phyloP scores from a whole-genome alignment of 1,140 invertebrate genomes.

The Lithobius niger region DNA sequence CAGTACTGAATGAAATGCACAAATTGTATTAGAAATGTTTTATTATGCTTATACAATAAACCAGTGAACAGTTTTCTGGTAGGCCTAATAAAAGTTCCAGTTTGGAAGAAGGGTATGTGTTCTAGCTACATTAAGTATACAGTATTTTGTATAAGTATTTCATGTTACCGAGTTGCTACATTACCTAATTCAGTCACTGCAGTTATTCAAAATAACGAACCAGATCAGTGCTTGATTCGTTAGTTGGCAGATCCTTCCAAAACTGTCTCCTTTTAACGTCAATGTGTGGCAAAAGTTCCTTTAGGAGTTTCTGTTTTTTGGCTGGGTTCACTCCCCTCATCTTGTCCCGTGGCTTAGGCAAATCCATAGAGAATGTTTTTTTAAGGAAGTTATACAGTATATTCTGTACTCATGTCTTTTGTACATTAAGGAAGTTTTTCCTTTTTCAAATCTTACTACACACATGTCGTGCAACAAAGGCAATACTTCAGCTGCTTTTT shows the following conservation, averaged over 20 bases:
- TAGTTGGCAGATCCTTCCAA: not conserved
- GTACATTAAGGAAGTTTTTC: too few species aligned
- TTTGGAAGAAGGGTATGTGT: not conserved
- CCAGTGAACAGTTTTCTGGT: not conserved
- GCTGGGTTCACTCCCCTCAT: too few species aligned
- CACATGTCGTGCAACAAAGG: not conserved
- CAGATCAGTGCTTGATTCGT: not conserved
- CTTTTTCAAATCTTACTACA: too few species aligned
- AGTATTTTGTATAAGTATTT: too few species aligned
- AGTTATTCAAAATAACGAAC: not conserved
- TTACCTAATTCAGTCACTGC: not conserved
- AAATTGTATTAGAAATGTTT: not conserved
- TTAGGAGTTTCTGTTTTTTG: too few species aligned
- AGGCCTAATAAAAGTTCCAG: not conserved
- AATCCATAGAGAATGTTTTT: too few species aligned
- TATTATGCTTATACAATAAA: not conserved
- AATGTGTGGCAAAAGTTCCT: not conserved
- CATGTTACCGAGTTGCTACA: not conserved
- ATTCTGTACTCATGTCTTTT: too few species aligned
- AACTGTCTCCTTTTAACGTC: not conserved
- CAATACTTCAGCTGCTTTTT: not conserved
- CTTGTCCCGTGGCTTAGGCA: too few species aligned
- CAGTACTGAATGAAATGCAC: not conserved
- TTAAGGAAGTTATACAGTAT: too few species aligned
- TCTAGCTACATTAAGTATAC: not conserved